Base-by-base conservation (phyloP, 2,888 invertebrate genomes). In the Sipha maydis region DNA sequence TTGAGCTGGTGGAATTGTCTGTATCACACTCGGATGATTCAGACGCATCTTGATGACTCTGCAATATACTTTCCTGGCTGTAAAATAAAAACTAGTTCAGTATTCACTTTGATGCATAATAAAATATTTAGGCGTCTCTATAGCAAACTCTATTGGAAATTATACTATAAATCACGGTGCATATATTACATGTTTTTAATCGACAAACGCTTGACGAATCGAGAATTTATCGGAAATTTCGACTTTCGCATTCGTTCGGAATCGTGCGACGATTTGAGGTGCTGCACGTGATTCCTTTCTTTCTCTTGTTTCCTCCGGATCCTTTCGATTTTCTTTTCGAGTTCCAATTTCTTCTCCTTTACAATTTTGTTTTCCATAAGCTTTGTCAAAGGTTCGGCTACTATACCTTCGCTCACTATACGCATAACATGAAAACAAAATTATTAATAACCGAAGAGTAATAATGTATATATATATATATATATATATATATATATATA, bases 321-420 rank as follows among this genome's bases (percentile, higher is more conserved):
- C 54, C 95, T 93, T 91, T 98, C 97, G 89, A 98, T 92, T 91
- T 98, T 98, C 91, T 97, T 97, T 88, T 97, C 96, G 90, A 98
- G 92, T 92, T 98, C 98, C 0, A 94, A 91, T 76, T 95, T 94
- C 91, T 97, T 97, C 91, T 98, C 97, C 88, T 95, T 95, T 25
- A 97, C 96, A 75, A 94, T 91, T 92, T 98, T 98, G 91, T 95
- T 94, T 9, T 96, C 95, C 91, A 97, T 94, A 34, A 98, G 93
- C 90, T 95, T 94, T 31, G 97, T 96, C 80, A 98, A 92, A 0
- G 96, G 93, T 91, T 97, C 97, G 0, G 96, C 96, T 2, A 94
- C 92, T n/a, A 96, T 93, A 90, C 94, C 93, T 90, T 94, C 94
- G 56, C 93, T 90, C 83, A 90, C 90, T 90, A 86, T 28, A 54